Evolutionary conservation across 2,113 vertebrate genomes (phyloP), one percentile per base, ranked within the genome.

Genomic region (Fregetta grallaria): DNA sequence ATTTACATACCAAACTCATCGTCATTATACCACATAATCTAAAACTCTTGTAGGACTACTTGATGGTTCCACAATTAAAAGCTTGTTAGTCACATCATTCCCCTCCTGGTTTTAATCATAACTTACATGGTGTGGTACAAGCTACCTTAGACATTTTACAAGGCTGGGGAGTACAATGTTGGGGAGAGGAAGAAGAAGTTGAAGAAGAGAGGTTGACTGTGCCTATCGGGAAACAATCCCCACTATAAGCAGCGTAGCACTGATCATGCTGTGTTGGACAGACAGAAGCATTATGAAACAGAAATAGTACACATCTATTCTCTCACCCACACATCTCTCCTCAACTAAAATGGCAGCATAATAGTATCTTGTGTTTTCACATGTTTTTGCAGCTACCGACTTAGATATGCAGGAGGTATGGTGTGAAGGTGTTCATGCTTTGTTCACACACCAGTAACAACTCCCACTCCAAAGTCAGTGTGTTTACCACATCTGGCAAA

Each of bases 41-140:
- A 91, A 85, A 96, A 93, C 71, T 95, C 66, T 71, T 88, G 32
- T 66, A 96, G 78, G 45, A 92, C 47, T 91, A 26, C 34, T 90
- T 73, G 74, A 86, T 86, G 59, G 56, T 86, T 96, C 19, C 70
- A 44, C 84, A 94, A 95, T 96, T 87, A 94, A 93, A 88, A 94
- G 68, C 62, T 83, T 92, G 74, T 94, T 95, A 95, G 58, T 88
- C 50, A 72, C 67, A 95, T 36, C 21, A 73, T 50, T 94, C 20
- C 62, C 34, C 42, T 93, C 55, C 45, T 1, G 20, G 9, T 75
- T 95, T 96, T 97, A 95, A 74, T 94, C 55, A 30, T 91, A 63
- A 45, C 21, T 94, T 36, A 65, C 25, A 83, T 12, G 47, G 10
- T 75, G 65, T 13, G 53, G 44, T 36, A 83, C 27, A 15, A 55